These are phyloP conservation scores for Festucalex cinctus DNA, from an alignment of 2,113 vertebrate species.

Conservation along the genomic window DNA sequence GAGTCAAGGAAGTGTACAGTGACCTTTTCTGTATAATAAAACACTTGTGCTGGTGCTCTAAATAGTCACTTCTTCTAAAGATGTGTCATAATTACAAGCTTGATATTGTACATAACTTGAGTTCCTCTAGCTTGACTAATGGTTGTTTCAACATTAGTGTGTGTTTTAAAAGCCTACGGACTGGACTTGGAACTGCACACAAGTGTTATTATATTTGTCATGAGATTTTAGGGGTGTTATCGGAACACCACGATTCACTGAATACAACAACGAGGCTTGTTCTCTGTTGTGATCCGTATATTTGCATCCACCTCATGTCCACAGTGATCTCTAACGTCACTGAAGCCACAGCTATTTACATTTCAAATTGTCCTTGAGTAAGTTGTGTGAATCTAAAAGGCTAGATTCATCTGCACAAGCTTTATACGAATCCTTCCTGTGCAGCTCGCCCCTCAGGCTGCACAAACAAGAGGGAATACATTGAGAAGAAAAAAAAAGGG, in stretches of 20 bases:
- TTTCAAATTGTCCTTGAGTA: conserved; percentile 45
- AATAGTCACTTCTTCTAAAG: background rate
- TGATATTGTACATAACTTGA: background rate
- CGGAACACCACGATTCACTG: background rate
- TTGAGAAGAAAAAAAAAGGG: conserved; percentile 17
- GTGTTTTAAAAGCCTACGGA: background rate
- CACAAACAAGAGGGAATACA: conserved; percentile 9
- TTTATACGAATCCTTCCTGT: background rate
- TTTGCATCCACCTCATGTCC: conserved; percentile 35
- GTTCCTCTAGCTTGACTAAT: background rate
- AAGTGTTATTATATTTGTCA: background rate
- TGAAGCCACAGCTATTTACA: conserved; percentile 56
- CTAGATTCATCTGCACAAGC: background rate
- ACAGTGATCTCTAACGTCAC: conserved; percentile 66
- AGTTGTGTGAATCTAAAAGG: conserved; percentile 44
- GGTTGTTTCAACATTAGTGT: background rate
- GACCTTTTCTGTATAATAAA: background rate
- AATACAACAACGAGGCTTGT: background rate
- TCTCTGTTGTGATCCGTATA: background rate
- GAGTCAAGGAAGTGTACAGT: too few species aligned
- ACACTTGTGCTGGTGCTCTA: background rate
- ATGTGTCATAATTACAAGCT: background rate
- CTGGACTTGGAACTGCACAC: background rate
- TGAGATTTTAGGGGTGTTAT: background rate
- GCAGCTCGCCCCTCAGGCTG: background rate